Percentiles rank a stretch among this genome's conserved stretches.
Conservation (phyloP, 2,113 vertebrate species). For the Glaucidium brasilianum region DNA sequence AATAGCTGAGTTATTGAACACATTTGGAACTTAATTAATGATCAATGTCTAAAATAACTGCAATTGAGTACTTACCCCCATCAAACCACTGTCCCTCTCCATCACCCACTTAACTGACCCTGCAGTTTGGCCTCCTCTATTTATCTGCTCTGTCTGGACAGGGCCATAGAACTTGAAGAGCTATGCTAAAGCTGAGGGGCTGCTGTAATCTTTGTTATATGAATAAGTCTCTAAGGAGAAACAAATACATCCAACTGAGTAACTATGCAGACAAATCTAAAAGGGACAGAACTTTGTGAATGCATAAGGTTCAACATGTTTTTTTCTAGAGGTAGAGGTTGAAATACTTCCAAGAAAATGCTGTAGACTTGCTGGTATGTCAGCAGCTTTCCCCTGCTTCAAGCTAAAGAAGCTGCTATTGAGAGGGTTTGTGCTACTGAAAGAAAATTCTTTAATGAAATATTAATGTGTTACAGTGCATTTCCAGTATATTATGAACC, state of each 20-base stretch:
- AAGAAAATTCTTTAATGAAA: slow-evolving; percentile 41
- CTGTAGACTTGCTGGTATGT: neutral
- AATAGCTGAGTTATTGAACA: slow-evolving; percentile 52
- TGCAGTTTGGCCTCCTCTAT: slow-evolving; percentile 55
- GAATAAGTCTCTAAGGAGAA: slow-evolving; percentile 60
- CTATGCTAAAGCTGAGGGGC: slow-evolving; percentile 36
- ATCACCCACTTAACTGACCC: slow-evolving; percentile 50
- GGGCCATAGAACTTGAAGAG: slow-evolving; percentile 56
- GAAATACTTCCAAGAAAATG: slow-evolving; percentile 16
- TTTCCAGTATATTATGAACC: slow-evolving; percentile 12
- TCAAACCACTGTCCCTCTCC: slow-evolving; percentile 49
- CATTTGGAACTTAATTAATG: slow-evolving; percentile 53
- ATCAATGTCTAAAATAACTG: slow-evolving; percentile 48
- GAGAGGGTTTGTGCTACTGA: neutral
- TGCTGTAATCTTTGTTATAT: slow-evolving; percentile 49
- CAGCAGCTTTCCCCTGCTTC: neutral
- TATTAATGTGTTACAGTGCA: neutral
- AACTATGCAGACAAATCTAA: neutral
- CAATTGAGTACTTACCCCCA: slow-evolving; percentile 15
- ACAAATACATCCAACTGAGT: slow-evolving; percentile 38
- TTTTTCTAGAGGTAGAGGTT: neutral
- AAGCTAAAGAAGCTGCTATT: neutral
- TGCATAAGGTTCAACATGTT: neutral
- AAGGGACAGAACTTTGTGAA: neutral
- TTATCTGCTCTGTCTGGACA: slow-evolving; percentile 62